Percentiles rank a stretch among this genome's conserved stretches.
Evolutionary conservation across 2,113 vertebrate genomes (phyloP).

Genomic region (Pituophis catenifer): DNA sequence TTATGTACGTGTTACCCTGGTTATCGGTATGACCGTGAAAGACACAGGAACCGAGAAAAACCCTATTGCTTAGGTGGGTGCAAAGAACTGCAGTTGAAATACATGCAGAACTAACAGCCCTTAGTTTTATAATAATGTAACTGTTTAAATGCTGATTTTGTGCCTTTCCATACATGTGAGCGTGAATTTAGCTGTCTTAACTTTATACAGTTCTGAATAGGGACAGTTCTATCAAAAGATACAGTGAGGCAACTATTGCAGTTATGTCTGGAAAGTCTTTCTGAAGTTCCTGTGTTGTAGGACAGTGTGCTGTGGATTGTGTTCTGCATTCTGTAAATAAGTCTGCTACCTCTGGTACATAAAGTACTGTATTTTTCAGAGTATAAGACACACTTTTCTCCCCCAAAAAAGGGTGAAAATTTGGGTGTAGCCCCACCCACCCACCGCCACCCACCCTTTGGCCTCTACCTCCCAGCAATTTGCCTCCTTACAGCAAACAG

Average conservation of each 20-base stretch:
- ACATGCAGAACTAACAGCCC: neutral
- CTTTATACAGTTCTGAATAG: neutral
- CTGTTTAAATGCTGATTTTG: neutral
- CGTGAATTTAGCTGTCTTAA: neutral
- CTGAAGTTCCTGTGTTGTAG: neutral
- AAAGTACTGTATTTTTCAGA: neutral
- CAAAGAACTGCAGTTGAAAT: neutral
- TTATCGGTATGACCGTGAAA: slow-evolving; percentile 90
- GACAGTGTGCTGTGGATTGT: neutral
- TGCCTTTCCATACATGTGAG: neutral
- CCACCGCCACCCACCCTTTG: too few relatives aligned
- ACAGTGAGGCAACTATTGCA: neutral
- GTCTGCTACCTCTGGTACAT: neutral
- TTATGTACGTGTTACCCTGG: slow-evolving; percentile 93
- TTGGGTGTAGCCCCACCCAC: too few relatives aligned
- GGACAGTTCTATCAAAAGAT: neutral
- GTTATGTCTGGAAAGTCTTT: neutral
- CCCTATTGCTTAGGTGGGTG: slow-evolving; percentile 91
- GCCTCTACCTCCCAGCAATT: too few relatives aligned
- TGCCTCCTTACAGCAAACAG: too few relatives aligned
- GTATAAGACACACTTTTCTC: too few relatives aligned
- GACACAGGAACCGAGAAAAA: slow-evolving; percentile 87
- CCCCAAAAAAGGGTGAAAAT: too few relatives aligned
- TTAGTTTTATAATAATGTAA: neutral
- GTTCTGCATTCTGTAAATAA: neutral